A percentile compares a stretch with the other conserved stretches of the same genome.
These are phyloP conservation scores for Acleris sparsana DNA, from an alignment of 2,888 invertebrate species.

Conservation along the genomic window DNA sequence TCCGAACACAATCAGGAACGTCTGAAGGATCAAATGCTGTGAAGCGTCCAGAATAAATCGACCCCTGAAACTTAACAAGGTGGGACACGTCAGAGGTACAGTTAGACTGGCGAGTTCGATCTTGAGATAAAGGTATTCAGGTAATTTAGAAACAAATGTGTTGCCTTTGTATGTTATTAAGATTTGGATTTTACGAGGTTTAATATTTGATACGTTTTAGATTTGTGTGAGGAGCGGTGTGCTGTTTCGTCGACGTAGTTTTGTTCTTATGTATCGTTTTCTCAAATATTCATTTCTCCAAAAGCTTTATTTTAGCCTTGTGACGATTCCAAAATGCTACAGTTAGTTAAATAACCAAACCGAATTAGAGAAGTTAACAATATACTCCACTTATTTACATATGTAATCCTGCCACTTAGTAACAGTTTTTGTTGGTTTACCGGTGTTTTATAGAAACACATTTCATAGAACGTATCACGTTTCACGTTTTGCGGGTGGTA, in stretches of 20 bases:
- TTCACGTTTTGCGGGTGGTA: no score
- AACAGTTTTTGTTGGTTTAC: no score
- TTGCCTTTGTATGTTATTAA: background rate
- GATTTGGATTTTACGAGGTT: background rate
- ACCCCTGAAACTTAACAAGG: background rate
- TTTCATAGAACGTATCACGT: no score
- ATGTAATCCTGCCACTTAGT: no score
- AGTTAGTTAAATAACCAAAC: no score
- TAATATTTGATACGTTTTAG: background rate
- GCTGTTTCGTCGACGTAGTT: no score
- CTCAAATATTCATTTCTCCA: background rate
- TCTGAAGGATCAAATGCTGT: constrained; percentile 24
- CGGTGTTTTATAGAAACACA: no score
- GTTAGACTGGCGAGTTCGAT: background rate
- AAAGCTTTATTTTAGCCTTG: background rate
- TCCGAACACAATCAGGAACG: constrained; percentile 22
- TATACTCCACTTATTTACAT: no score
- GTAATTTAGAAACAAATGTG: background rate
- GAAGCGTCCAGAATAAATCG: constrained; percentile 4
- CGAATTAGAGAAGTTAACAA: no score
- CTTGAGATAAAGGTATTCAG: background rate
- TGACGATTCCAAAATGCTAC: no score
- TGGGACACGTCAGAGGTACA: background rate
- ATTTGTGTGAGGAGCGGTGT: background rate
- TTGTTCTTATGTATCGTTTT: background rate